Conservation (phyloP, 2,113 vertebrate genomes). For the Gulo gulo region DNA sequence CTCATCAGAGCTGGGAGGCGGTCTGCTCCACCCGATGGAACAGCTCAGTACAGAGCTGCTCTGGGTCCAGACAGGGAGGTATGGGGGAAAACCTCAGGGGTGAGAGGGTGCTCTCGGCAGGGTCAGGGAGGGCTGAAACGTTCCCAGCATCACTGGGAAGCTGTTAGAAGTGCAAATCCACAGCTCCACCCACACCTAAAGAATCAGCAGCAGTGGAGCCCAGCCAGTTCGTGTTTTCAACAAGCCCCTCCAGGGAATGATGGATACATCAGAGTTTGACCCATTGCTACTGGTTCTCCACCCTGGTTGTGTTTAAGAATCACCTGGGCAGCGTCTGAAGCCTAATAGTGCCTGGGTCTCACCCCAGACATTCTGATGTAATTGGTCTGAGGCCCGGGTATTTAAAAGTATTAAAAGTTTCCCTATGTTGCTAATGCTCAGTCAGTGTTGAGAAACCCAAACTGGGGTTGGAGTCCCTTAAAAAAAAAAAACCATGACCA, state of each 20-base stretch:
- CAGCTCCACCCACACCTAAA: background rate
- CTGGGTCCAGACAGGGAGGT: background rate
- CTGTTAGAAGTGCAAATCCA: background rate
- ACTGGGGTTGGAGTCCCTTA: background rate
- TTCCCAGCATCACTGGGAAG: background rate
- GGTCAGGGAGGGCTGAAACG: background rate
- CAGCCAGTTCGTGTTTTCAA: background rate
- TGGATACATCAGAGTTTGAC: background rate
- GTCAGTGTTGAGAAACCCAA: background rate
- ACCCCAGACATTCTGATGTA: background rate
- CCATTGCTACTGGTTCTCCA: background rate
- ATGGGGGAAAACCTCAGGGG: background rate
- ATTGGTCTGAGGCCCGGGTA: background rate
- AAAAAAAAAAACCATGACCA: background rate
- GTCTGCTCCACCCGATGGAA: accelerated
- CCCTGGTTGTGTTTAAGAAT: background rate
- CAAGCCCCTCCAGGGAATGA: background rate
- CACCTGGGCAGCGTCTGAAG: background rate
- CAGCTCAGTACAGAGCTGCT: background rate
- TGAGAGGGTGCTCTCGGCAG: background rate
- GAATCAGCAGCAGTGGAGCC: background rate
- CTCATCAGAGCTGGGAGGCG: background rate
- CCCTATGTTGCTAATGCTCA: background rate
- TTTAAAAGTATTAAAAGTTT: background rate
- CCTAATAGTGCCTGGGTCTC: background rate